Base-by-base conservation (phyloP, 30 jellyfish, hydroid and myxozoan genomes). In the Chrysaora quinquecirrha region DNA sequence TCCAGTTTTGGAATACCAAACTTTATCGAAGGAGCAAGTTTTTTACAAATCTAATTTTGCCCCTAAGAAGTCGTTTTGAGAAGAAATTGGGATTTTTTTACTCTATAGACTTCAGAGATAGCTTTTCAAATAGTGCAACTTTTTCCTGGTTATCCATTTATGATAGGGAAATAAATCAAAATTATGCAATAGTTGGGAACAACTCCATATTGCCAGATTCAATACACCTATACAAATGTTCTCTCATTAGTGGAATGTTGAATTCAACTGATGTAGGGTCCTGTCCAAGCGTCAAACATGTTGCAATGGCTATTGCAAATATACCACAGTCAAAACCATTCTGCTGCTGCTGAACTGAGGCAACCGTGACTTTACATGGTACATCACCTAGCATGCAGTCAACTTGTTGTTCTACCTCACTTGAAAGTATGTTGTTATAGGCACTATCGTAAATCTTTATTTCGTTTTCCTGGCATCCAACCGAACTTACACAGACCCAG, bases 281-380 rank as follows among this genome's bases (percentile, higher is more conserved):
- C 48, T 60, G 71, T 49, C 75, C 63, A 54, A 74, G 58, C n/a
- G 75, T 54, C 75, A 74, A 54, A 38, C 75, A 74, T 54, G 88
- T 77, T 61, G 88, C 88, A 32, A 58, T 56, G 70, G 79, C 88
- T 30, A 58, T 77, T 25, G 79, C 78, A 62, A 77, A 77, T 58
- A 75, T 27, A 1, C 87, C 87, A 61, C 87, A 75, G 77, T 75
- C 77, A 75, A 22, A 28, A 33, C 88, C 70, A 77, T 58, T 77
- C 78, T 77, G 78, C 48, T 77, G 88, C 79, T 77, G 88, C 88
- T 38, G 78, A 77, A 77, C 88, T 32, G 88, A 56, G 48, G 72
- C 84, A 72, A 72, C 48, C 19, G 48, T 68, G 63, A 68, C 29
- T 12, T 34, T 68, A 68, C 61, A 68, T 34, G 80, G 80, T 68